Base-by-base conservation (phyloP, 2,113 vertebrate species). In the Symphodus melops region DNA sequence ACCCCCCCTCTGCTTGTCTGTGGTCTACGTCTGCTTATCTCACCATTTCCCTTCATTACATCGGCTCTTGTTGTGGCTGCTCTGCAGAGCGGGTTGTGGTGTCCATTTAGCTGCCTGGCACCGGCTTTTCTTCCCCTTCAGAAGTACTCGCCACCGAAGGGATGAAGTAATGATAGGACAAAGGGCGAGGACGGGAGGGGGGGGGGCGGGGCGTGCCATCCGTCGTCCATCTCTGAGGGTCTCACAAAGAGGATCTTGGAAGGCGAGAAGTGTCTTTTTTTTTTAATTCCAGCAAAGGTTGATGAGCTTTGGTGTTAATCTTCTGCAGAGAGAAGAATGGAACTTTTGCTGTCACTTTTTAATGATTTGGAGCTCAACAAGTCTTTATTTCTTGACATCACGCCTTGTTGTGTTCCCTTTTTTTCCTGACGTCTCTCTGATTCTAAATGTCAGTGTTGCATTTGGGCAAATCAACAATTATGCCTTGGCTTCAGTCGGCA, bases 151-250 rank as follows among this genome's bases (percentile, higher is more conserved):
- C 59, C 52, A 69, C 67, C 46, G 25, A 65, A 68, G 65, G 78
- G 57, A 85, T 88, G 83, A 87, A 81, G 75, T 85, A 88, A 87
- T 88, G 81, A 90, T 81, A 81, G 67, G 75, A 86, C 79, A 66
- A 48, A 57, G 72, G 75, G 59, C 52, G 70, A 57, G 72, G 75
- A 57, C 52, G 70, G 54, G n/a, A n/a, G n/a, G n/a, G n/a, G n/a
- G n/a, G n/a, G n/a, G n/a, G n/a, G n/a, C n/a, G n/a, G 79, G 81
- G 75, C 21, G 70, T 72, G 68, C 71, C 79, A 72, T 72, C 61
- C 17, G 21, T 77, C 84, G 77, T 85, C 81, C 65, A 44, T 82
- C 84, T 64, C 48, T 52, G n/a, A 59, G 48, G 65, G 28, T 64
- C 49, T 84, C 52, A 42, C 37, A 63, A 66, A 77, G 70, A 63